Evolutionary conservation across 2,888 invertebrate species (phyloP).

Genomic region (Eumacrocentrus americanus): DNA sequence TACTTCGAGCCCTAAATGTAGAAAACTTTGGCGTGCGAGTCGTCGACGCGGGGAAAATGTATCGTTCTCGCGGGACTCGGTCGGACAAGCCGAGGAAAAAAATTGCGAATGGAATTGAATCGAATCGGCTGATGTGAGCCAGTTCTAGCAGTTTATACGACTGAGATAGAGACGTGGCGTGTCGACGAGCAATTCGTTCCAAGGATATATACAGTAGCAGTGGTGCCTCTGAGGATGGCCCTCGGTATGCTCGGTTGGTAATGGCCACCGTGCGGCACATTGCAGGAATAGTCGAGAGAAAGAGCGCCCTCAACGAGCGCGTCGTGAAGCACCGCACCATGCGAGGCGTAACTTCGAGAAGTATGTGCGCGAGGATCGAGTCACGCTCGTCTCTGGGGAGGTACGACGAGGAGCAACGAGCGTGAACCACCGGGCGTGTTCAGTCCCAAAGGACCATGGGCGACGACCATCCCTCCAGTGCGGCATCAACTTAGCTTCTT

Average conservation of each 20-base stretch:
- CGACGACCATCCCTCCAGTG: constrained; percentile 17
- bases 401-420: constrained; percentile 18
- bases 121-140: constrained; percentile 41
- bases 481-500: constrained; percentile 15
- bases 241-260: constrained; percentile 10
- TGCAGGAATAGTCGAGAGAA: too few species aligned
- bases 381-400: constrained; percentile 34
- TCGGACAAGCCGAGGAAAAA: constrained; percentile 35
- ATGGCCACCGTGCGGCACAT: constrained; percentile 14
- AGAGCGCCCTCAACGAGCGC: constrained; percentile 1
- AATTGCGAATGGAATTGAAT: constrained; percentile 52
- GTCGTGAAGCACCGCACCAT: constrained; percentile 18
- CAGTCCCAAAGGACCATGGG: constrained; percentile 20
- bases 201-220: constrained; percentile 24
- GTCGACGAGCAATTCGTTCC: constrained; percentile 30
- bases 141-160: constrained; percentile 19
- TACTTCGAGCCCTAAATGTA: too few species aligned
- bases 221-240: constrained; percentile 11
- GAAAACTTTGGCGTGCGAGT: constrained; percentile 42
- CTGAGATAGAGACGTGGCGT: constrained; percentile 24
- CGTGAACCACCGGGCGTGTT: constrained; percentile 31
- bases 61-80: constrained; percentile 55
- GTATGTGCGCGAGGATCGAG: constrained; percentile 20
- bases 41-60: constrained; percentile 50
- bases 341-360: constrained; percentile 23